phyloP scores from a whole-genome alignment of 53 echinoderm and acorn worm genomes.

The Stichopus horrens region DNA sequence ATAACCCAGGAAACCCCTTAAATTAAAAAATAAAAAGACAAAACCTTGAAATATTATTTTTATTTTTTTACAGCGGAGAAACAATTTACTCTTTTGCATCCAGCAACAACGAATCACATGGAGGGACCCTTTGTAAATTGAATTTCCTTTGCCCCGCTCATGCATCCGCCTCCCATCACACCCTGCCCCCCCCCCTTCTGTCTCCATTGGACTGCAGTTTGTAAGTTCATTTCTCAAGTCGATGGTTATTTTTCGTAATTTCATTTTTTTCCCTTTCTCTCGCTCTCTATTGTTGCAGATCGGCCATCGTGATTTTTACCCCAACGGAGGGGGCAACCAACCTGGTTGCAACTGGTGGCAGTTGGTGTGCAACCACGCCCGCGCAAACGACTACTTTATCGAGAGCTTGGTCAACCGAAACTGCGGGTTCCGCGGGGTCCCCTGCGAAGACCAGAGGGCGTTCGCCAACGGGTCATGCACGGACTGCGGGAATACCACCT shows the following conservation, averaged over 20 bases:
- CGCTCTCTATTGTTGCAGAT: slow-evolving; percentile 38
- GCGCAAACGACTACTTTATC: slow-evolving; percentile 74
- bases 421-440: slow-evolving; percentile 72
- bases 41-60: no score
- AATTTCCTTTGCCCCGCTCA: no score
- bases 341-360: slow-evolving; percentile 88
- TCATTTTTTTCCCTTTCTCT: not conserved
- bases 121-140: no score
- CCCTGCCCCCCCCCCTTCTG: not conserved
- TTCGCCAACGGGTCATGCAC: slow-evolving; percentile 61
- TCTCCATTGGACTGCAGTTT: not conserved
- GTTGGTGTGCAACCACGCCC: slow-evolving; percentile 84
- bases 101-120: no score
- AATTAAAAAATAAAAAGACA: no score
- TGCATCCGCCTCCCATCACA: no score
- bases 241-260: not conserved
- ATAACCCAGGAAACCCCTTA: no score
- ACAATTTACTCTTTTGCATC: no score
- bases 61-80: no score
- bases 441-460: slow-evolving; percentile 63
- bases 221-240: no score
- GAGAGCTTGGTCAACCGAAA: slow-evolving; percentile 62
- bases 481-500: slow-evolving; percentile 66
- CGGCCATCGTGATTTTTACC: slow-evolving; percentile 92
- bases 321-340: slow-evolving; percentile 86